Evolutionary conservation across 2,888 invertebrate species (phyloP).

Genomic region (Agrochola lota): DNA sequence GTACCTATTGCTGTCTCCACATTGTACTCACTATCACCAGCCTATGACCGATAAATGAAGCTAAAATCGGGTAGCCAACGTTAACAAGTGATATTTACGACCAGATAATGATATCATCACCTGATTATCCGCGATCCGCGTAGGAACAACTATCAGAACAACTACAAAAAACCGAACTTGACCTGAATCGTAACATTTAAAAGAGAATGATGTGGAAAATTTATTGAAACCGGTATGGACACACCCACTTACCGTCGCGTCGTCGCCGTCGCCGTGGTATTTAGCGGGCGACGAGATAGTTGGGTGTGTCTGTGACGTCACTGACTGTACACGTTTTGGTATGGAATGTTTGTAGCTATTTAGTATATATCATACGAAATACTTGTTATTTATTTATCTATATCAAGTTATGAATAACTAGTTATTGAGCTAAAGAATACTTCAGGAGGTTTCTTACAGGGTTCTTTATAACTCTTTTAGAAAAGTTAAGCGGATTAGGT

Average conservation of each 20-base stretch:
- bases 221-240: conserved; percentile 49
- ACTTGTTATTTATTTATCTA: background rate
- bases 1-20: too few relatives aligned
- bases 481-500: too few relatives aligned
- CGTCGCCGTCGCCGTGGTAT: conserved; percentile 8
- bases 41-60: too few relatives aligned
- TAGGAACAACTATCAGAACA: conserved; percentile 37
- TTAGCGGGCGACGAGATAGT: background rate
- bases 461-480: too few relatives aligned
- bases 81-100: background rate
- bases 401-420: background rate
- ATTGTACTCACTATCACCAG: too few relatives aligned
- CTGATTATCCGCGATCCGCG: conserved; percentile 35
- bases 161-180: conserved; percentile 27
- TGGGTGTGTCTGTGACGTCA: conserved; percentile 55
- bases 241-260: conserved; percentile 34
- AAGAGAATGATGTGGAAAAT: conserved; percentile 28
- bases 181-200: conserved; percentile 49
- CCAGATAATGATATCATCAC: conserved; percentile 10
- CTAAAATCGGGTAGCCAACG: too few relatives aligned
- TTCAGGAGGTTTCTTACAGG: too few relatives aligned
- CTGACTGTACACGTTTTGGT: background rate
- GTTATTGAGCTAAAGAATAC: background rate
- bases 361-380: background rate
- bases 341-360: background rate